phyloP scores from a whole-genome alignment of 2,888 invertebrate genomes.

The Bruchidius siliquastri region DNA sequence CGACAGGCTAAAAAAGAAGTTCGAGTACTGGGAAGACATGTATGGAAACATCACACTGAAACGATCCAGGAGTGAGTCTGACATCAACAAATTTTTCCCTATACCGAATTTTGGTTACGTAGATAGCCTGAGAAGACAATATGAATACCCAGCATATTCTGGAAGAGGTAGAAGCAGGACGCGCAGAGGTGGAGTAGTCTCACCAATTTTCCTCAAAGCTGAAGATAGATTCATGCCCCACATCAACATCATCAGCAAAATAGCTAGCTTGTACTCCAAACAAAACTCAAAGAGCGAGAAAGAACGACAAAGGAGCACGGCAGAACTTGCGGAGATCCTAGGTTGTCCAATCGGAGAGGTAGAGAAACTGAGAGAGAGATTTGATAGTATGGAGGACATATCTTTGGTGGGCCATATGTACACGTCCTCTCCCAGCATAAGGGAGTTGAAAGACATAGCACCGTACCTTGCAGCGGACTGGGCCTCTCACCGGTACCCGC shows the following conservation, averaged over 20 bases:
- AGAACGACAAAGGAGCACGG: slow-evolving; percentile 31
- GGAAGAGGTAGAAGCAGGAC: slow-evolving; percentile 50
- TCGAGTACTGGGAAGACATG: slow-evolving; percentile 59
- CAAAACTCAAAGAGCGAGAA: slow-evolving; percentile 33
- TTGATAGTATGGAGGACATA: slow-evolving; percentile 55
- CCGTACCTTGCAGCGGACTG: slow-evolving; percentile 75
- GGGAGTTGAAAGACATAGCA: slow-evolving; percentile 71
- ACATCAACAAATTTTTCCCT: slow-evolving; percentile 59
- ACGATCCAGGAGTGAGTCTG: slow-evolving; percentile 73
- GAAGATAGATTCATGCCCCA: slow-evolving; percentile 80
- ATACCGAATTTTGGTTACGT: slow-evolving; percentile 53
- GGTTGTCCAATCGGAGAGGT: slow-evolving; percentile 62
- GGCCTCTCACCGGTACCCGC: slow-evolving; percentile 76
- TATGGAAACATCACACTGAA: slow-evolving; percentile 34
- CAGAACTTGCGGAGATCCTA: slow-evolving; percentile 41
- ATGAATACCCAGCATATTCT: slow-evolving; percentile 51
- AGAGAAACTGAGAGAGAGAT: slow-evolving; percentile 65
- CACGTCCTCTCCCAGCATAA: slow-evolving; percentile 74
- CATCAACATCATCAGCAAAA: slow-evolving; percentile 85
- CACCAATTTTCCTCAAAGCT: slow-evolving; percentile 63
- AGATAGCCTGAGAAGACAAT: slow-evolving; percentile 57
- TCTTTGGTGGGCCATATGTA: slow-evolving; percentile 74
- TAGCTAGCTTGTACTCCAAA: slow-evolving; percentile 55
- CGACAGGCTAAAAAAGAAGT: slow-evolving; percentile 69
- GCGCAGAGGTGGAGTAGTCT: slow-evolving; percentile 49